Evolutionary conservation across 2,888 invertebrate genomes (phyloP), one percentile per base, ranked within the genome.

Genomic region (Lasioglossum malachurum): DNA sequence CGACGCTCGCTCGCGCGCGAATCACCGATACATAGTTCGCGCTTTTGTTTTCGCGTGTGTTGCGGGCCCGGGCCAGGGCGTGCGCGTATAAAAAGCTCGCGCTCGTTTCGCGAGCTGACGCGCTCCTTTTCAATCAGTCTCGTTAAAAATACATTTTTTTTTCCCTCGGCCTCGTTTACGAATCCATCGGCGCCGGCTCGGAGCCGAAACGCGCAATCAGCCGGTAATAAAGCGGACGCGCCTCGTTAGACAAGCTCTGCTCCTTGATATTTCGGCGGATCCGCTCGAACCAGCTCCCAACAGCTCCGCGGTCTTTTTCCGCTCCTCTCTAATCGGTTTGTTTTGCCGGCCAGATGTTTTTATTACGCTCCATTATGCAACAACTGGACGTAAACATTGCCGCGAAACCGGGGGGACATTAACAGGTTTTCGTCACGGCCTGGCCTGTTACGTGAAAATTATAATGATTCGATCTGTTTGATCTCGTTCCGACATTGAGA

Each of bases 121-220:
- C 67, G 23, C 74, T 60, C 72, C 79, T 78, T 78, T 83, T 81
- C 87, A 73, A 80, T 83, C 87, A 71, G 57, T 78, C 60, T 87
- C 83, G 87, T 87, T 83, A 87, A 87, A 87, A 87, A 81, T 87
- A 83, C 73, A 71, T 87, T 76, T 75, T 75, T 75, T 81, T 57
- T 2, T 2, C 7, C 27, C 64, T 38, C 74, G 87, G 57, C 87
- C 87, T 82, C 87, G 87, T 88, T 88, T 77, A 75, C 82, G 69
- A 82, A 84, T 84, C 71, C 78, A 46, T 72, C 87, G 46, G 81
- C 80, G 73, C 72, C 84, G 75, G 44, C 60, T 16, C 67, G 87
- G 79, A 78, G 82, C 75, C 87, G 82, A 85, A 75, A 75, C 87
- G 67, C 77, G 77, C 87, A 82, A 87, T 88, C 82, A 80, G 75